Conservation (phyloP, 2,888 invertebrate genomes). For the Sphaerophoria taeniata region DNA sequence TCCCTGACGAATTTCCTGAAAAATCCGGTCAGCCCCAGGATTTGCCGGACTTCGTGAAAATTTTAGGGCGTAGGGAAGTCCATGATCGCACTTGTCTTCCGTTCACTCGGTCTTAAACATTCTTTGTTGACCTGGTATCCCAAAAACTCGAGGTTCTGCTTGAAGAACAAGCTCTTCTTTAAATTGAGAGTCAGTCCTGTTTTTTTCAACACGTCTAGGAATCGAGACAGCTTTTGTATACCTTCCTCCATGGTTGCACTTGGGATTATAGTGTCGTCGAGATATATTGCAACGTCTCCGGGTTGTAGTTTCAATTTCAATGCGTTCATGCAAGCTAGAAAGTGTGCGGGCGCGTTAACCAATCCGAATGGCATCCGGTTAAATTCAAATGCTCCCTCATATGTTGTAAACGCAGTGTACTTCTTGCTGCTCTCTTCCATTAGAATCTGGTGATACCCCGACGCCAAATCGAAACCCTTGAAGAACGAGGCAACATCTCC, state of each 20-base stretch:
- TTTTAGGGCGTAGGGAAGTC: conserved; percentile 19
- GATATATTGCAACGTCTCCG: neutral
- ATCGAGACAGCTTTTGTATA: neutral
- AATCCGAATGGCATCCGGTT: neutral
- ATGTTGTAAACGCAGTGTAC: neutral
- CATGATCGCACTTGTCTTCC: conserved; percentile 17
- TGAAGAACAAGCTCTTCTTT: conserved; percentile 21
- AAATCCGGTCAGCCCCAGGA: conserved; percentile 26
- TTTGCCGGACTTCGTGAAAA: conserved; percentile 18
- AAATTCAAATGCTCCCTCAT: neutral
- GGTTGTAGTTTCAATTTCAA: neutral
- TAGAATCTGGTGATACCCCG: neutral
- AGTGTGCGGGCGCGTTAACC: neutral
- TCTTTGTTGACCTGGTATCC: conserved; percentile 3
- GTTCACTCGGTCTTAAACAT: neutral
- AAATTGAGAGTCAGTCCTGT: neutral
- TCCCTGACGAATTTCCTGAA: conserved; percentile 23
- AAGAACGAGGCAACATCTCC: neutral
- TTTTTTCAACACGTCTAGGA: neutral
- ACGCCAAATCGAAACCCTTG: neutral
- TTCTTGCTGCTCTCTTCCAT: neutral
- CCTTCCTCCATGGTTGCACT: neutral
- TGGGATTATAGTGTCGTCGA: too few relatives aligned
- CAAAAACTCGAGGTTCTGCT: conserved; percentile 13
- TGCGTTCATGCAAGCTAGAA: neutral